Base-by-base conservation (phyloP, 2,797 vertebrate species). In the Rhinichthys osculus region DNA sequence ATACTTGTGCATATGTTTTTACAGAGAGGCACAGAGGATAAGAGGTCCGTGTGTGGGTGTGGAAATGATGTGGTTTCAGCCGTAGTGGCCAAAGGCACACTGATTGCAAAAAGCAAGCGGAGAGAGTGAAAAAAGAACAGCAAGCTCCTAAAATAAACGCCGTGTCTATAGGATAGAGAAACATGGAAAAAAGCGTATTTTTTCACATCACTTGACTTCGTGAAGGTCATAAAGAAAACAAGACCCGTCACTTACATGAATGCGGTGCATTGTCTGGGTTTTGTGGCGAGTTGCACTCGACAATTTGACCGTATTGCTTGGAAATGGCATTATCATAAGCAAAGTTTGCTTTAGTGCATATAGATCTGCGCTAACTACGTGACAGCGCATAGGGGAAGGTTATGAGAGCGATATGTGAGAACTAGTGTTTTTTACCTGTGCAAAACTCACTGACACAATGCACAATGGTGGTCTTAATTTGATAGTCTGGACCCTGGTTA, bases 51-150 rank as follows among this genome's bases (percentile, higher is more conserved):
- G 85, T 87, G 76, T 89, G 91, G 93, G 91, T 91, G 93, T 91
- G 62, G 89, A 91, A 92, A 92, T 83, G 91, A 91, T 93, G 93
- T 93, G 94, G 93, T 94, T 94, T 94, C 89, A 92, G 92, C 91
- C 91, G 85, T 90, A 90, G 89, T 90, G 79, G 88, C 91, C 89
- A 90, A 90, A 89, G 89, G 83, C 85, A 85, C 88, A 88, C 90
- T 92, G 92, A 93, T 89, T 91, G 93, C 88, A 84, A 92, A 90
- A 92, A 91, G 91, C 91, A 84, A 89, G 70, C 40, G 74, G 72
- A 76, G 82, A 78, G 84, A 73, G 69, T 52, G 67, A 81, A 84
- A 78, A 86, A 81, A 72, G 50, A 80, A 86, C 85, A 80, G 81
- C 42, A 30, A 88, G 64, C 86, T 88, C 89, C 82, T 90, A 92